These are phyloP conservation scores for Agrotis puta DNA, from an alignment of 2,888 invertebrate genomes.

Conservation along the genomic window DNA sequence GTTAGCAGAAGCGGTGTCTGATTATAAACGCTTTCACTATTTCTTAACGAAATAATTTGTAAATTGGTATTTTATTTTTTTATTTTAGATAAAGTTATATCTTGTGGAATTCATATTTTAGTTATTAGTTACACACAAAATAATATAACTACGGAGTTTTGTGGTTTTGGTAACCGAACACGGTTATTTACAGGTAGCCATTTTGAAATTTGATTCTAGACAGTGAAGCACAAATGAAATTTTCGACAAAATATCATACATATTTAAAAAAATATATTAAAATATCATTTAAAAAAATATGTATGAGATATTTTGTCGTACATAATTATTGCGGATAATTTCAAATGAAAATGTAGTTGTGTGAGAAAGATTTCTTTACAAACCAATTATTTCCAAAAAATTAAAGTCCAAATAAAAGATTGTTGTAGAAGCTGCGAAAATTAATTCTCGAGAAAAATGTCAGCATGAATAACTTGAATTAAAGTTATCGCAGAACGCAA, in stretches of 20 bases:
- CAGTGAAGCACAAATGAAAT: not conserved
- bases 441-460: constrained; percentile 1
- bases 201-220: constrained; percentile 15
- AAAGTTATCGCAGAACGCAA: constrained; percentile 21
- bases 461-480: constrained; percentile 14
- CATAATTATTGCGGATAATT: too few relatives aligned
- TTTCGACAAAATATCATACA: too few relatives aligned
- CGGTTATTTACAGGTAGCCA: not conserved
- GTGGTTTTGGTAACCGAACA: constrained; percentile 7
- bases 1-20: constrained; percentile 45
- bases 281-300: too few relatives aligned
- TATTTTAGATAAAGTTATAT: constrained; percentile 3
- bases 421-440: not conserved
- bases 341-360: not conserved
- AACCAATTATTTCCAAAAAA: not conserved
- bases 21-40: constrained; percentile 62
- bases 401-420: not conserved
- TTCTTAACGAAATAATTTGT: constrained; percentile 41
- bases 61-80: constrained; percentile 23
- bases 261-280: too few relatives aligned
- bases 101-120: constrained; percentile 34
- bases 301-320: too few relatives aligned
- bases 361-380: not conserved
- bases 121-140: constrained; percentile 17
- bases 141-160: not conserved